Evolutionary conservation across 2,888 invertebrate genomes (phyloP).

Genomic region (Pristionchus entomophagus): DNA sequence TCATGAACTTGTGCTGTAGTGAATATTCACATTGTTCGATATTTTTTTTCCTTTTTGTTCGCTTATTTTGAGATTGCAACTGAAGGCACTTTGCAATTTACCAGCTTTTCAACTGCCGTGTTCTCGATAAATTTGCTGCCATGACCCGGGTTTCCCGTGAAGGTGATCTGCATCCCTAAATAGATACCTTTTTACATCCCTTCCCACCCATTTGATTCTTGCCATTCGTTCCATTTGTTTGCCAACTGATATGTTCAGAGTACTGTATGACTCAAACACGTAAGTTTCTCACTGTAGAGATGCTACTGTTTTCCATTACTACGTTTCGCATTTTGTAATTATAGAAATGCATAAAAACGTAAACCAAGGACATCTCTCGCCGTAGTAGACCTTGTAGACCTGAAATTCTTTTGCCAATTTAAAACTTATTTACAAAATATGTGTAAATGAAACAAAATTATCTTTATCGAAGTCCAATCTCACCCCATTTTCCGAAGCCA

Average conservation of each 20-base stretch:
- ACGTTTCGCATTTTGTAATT: too few relatives aligned
- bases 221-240: too few relatives aligned
- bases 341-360: constrained; percentile 77
- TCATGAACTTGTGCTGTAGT: constrained; percentile 66
- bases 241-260: too few relatives aligned
- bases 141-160: constrained; percentile 89
- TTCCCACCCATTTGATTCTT: too few relatives aligned
- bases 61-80: too few relatives aligned
- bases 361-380: constrained; percentile 87
- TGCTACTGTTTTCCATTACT: background rate
- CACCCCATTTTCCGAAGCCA: constrained; percentile 67
- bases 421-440: too few relatives aligned
- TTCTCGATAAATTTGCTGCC: constrained; percentile 87
- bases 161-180: constrained; percentile 87
- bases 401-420: constrained; percentile 9
- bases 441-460: too few relatives aligned
- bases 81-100: too few relatives aligned
- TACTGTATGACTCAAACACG: too few relatives aligned
- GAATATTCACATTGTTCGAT: background rate
- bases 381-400: constrained; percentile 78
- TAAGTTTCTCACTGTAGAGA: too few relatives aligned
- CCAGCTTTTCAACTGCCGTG: constrained; percentile 80
- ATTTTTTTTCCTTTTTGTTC: too few relatives aligned
- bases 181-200: too few relatives aligned
- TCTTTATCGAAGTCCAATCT: background rate